Base-by-base conservation (phyloP, 2,888 invertebrate genomes). In the Zelleria hepariella region DNA sequence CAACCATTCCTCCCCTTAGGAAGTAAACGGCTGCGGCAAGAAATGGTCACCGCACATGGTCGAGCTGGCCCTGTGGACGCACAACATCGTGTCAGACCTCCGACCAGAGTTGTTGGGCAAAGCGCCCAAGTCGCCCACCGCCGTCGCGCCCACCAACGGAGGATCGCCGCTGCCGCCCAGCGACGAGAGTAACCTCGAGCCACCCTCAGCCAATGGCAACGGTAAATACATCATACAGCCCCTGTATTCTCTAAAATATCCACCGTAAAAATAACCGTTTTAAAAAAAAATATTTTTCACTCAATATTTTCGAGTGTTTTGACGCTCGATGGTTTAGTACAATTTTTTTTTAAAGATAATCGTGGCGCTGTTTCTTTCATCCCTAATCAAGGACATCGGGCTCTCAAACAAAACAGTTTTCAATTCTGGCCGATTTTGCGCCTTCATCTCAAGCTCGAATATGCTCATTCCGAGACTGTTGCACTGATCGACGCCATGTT, bases 61-160 rank as follows among this genome's bases (percentile, higher is more conserved):
- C 60, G 98, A 98, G 82, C 83, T 98, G 73, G 95, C 97, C 53
- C 82, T 98, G 71, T 98, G 98, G 98, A 95, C 98, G 60, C 97
- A 97, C 84, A 94, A 94, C 78, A 93, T 97, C 60, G 93, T 96
- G 65, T 93, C 94, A 63, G 96, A 97, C 71, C 79, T 95, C 68
- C 94, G 94, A 80, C 96, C 97, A 42, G 94, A 95, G 72, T 83
- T 97, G 64, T 90, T 97, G 66, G 94, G 95, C 69, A 93, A 93
- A 69, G 93, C 95, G 84, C 93, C 93, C 21, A 70, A 66, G 53
- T 64, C 70, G 27, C 78, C 78, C 61, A 91, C 91, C 47, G 73
- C 62, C 73, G 73, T 61, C 73, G 54, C 78, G 65, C 76, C 80
- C 65, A 84, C 91, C 73, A 86, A 91, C 61, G 82, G 88, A 66